Evolutionary conservation across 2,113 vertebrate genomes (phyloP).

Genomic region (Mungos mungo): DNA sequence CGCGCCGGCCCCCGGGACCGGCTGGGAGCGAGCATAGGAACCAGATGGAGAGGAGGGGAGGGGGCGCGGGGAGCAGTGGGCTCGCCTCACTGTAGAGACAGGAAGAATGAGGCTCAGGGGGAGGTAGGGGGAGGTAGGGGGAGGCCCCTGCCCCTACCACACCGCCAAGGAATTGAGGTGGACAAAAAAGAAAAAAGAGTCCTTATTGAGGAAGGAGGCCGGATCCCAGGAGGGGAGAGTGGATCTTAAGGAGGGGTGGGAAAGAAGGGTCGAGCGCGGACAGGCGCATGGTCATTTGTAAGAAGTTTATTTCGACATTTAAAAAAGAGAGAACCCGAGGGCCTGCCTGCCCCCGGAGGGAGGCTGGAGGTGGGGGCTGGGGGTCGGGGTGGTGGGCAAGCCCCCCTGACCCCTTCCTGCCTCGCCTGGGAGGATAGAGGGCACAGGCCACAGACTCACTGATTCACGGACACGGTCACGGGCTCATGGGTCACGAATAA

Average conservation of each 20-base stretch:
- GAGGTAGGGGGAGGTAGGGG: not conserved
- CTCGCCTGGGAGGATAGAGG: conserved; percentile 68
- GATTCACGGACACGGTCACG: conserved; percentile 91
- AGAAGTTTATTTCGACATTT: conserved; percentile 98
- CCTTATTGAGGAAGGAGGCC: not conserved
- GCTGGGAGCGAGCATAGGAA: not conserved
- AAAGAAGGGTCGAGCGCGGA: conserved; percentile 4
- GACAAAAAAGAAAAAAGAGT: not conserved
- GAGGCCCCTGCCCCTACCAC: not conserved
- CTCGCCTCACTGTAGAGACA: not conserved
- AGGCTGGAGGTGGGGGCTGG: not conserved
- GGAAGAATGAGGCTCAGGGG: not conserved
- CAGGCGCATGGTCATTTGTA: conserved; percentile 86
- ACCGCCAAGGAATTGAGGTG: not conserved
- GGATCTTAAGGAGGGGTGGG: not conserved
- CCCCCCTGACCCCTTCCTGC: conserved; percentile 1
- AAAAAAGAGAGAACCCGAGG: conserved; percentile 87
- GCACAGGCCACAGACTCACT: conserved; percentile 88
- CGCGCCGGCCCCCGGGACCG: not conserved
- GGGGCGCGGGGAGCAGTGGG: fast-evolving
- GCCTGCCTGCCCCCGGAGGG: not conserved
- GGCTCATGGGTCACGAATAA: conserved; percentile 91
- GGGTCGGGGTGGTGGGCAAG: not conserved
- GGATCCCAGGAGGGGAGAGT: not conserved
- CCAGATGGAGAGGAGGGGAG: not conserved